Percentiles rank a stretch among this genome's conserved stretches.
These are phyloP conservation scores for Hemibagrus guttatus DNA, from an alignment of 2,797 vertebrate species.

Conservation along the genomic window DNA sequence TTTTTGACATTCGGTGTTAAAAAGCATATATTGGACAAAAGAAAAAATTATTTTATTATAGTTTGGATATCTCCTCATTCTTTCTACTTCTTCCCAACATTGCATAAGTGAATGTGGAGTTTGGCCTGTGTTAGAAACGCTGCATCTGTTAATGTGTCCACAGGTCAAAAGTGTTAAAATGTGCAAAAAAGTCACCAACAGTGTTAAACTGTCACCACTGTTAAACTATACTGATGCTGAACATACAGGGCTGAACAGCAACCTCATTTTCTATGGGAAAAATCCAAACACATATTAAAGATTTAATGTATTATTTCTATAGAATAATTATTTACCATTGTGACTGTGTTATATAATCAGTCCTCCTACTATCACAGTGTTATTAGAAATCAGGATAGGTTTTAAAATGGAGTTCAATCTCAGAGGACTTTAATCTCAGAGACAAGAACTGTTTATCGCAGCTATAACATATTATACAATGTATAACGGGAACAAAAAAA, in stretches of 20 bases:
- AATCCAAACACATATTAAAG: not conserved
- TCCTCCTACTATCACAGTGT: not conserved
- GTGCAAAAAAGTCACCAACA: not conserved
- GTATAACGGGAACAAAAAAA: too few species aligned
- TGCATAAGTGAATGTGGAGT: not conserved
- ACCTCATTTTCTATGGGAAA: not conserved
- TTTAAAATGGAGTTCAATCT: not conserved
- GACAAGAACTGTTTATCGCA: too few species aligned
- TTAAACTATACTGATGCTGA: not conserved
- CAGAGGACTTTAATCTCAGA: not conserved
- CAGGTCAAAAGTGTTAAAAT: not conserved
- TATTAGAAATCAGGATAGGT: not conserved
- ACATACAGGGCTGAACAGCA: not conserved
- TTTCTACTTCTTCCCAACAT: not conserved
- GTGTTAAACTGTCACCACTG: not conserved
- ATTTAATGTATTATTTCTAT: not conserved
- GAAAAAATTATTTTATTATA: not conserved
- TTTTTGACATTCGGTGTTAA: not conserved
- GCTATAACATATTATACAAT: too few species aligned
- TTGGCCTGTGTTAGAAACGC: slow-evolving; percentile 16
- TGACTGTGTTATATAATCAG: not conserved
- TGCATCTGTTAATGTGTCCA: slow-evolving; percentile 1
- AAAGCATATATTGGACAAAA: not conserved
- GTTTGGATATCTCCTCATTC: not conserved
- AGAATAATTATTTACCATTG: not conserved